Evolutionary conservation across 2,113 vertebrate genomes (phyloP), one percentile per base, ranked within the genome.

Genomic region (Perognathus longimembris): DNA sequence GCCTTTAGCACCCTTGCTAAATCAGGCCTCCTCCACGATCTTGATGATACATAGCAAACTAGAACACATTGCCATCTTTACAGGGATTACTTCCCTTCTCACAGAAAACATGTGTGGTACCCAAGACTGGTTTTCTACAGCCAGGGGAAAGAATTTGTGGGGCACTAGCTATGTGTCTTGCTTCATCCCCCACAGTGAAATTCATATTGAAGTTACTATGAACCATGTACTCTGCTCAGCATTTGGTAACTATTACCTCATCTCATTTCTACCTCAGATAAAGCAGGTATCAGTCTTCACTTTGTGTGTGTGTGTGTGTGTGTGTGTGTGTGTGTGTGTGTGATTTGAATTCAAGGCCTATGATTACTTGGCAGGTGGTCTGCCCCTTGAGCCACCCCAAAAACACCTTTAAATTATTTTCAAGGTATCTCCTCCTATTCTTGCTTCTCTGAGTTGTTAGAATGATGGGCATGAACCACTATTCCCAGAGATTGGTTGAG

Each of bases 151-250:
- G 9, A 45, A 45, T 38, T 74, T 64, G 17, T 77, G 69, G 30
- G 24, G 8, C 63, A 36, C 22, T n/a, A 89, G 70, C 57, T 54
- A 32, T 78, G 20, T 8, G 22, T 73, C 38, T 28, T 11, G 22
- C 66, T 92, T 74, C 42, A 75, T 36, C 83, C 88, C 34, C 64
- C n/a, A 21, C 36, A 64, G 57, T 34, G 28, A 69, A 85, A 91
- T 79, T 32, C 76, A 89, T 20, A 5, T 10, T 32, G 40, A 9
- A 6, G 64, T 91, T 54, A 71, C 54, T 40, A 8, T 5, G 10
- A 22, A 50, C 45, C 42, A 7, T 15, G 12, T 4, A 2, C 57
- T 45, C 36, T 45, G 38, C 21, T 85, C 38, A 79, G 42, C 61
- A 36, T 50, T 79, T 70, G 30, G 8, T 20, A 30, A 32, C 67